Conservation (phyloP, 2,888 invertebrate species). For the Melinaea menophilus region DNA sequence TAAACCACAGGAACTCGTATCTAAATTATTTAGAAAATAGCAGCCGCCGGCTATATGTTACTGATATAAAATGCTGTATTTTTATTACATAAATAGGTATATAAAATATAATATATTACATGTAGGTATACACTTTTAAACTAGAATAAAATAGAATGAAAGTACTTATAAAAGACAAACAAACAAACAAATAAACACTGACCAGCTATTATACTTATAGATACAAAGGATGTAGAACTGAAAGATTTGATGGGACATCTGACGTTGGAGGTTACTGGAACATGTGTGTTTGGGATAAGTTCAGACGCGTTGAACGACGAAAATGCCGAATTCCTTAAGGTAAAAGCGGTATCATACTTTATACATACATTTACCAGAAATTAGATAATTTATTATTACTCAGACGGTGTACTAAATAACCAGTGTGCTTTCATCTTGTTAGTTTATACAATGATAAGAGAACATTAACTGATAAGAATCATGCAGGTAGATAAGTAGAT, state of each 20-base stretch:
- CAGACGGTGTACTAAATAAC: background rate
- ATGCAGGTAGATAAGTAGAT: too few species aligned
- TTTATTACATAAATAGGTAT: too few species aligned
- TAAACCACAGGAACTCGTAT: too few species aligned
- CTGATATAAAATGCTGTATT: too few species aligned
- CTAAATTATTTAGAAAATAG: too few species aligned
- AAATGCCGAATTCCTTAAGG: constrained; percentile 72
- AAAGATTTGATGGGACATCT: constrained; percentile 75
- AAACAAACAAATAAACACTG: too few species aligned
- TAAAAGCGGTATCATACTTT: constrained; percentile 32
- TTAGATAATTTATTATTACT: background rate
- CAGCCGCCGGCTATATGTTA: too few species aligned
- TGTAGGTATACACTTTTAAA: too few species aligned
- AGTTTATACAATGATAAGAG: background rate
- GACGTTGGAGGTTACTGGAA: constrained; percentile 77
- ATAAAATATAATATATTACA: too few species aligned
- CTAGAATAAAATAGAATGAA: too few species aligned
- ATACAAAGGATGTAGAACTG: constrained; percentile 71
- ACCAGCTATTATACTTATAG: constrained; percentile 39
- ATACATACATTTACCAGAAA: background rate
- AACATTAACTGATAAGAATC: background rate
- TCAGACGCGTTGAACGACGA: constrained; percentile 69
- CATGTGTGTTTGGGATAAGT: constrained; percentile 77
- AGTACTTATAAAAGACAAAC: too few species aligned
- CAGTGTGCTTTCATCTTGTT: background rate